Evolutionary conservation across 1,140 invertebrate species (phyloP), one percentile per base, ranked within the genome.

Genomic region (Drosophila nasuta): DNA sequence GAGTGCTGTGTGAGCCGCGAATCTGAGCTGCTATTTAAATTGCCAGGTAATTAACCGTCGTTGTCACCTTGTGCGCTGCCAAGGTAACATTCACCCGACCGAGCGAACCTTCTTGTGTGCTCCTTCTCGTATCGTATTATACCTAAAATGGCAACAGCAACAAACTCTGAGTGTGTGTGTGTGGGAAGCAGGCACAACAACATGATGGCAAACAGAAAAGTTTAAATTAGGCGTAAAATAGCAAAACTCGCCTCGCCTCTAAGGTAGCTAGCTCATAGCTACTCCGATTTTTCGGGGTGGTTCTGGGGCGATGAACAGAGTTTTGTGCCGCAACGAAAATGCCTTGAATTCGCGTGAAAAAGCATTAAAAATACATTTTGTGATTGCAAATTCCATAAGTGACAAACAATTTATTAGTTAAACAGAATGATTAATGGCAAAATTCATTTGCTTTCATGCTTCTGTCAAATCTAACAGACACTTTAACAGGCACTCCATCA

Each of bases 181-280:
- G 38, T 8, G 5, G 58, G 2, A 25, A 35, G 13, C 33, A 66
- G 38, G 41, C 30, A 25, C 20, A 25, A 25, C 20, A 25, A 25
- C 20, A 25, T 25, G 20, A 25, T 48, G 51, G 17, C 57, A 56
- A 49, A 43, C 58, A 63, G 65, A 66, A 72, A 69, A 72, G 73
- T 72, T 76, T 51, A 79, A 79, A 76, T 79, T 75, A 67, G 72
- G 72, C 75, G 64, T 77, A 74, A 68, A 77, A 77, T 54, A 52
- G 64, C 45, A 54, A 69, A 33, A 30, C 51, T 30, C 49, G 2
- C 20, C 25, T 17, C 25, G 25, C 4, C 48, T 20, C 46, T 4
- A 5, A 25, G 20, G 3, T 25, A 25, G 7, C 46, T 5, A 11
- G 5, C 13, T 13, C 13, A 13, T 25, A n/a, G 25, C 11, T 5